Conservation (phyloP, 2,888 invertebrate genomes). For the Idaea biselata region DNA sequence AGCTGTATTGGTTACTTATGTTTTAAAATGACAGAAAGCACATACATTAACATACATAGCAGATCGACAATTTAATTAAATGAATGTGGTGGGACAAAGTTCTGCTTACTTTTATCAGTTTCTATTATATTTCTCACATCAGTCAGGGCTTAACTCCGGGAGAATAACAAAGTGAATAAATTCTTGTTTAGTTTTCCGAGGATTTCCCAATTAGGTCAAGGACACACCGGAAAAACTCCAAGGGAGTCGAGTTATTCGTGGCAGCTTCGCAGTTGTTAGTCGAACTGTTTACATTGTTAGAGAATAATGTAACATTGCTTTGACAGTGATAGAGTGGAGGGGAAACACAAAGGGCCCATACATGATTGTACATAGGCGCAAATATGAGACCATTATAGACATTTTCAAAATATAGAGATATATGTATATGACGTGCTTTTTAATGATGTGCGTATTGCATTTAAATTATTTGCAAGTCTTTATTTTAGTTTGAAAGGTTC, state of each 20-base stretch:
- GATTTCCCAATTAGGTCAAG: constrained; percentile 56
- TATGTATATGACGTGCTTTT: background rate
- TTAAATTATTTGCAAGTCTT: background rate
- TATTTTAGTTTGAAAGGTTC: background rate
- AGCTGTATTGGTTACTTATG: background rate
- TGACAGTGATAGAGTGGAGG: constrained; percentile 29
- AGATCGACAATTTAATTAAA: background rate
- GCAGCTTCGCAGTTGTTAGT: constrained; percentile 49
- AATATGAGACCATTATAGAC: constrained; percentile 17
- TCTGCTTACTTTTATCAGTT: background rate
- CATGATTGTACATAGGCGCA: constrained; percentile 18
- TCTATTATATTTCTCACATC: background rate
- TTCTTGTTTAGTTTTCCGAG: constrained; percentile 38
- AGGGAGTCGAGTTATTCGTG: constrained; percentile 42
- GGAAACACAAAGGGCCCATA: constrained; percentile 16
- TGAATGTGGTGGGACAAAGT: background rate
- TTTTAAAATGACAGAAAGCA: background rate
- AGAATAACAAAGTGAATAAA: constrained; percentile 17
- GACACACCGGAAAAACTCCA: constrained; percentile 43
- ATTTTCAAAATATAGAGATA: constrained; percentile 17
- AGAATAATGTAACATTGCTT: constrained; percentile 31
- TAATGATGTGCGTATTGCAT: background rate
- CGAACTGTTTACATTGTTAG: constrained; percentile 35
- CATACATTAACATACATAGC: background rate
- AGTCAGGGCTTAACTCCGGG: background rate